A percentile compares a stretch with the other conserved stretches of the same genome.
Conservation (phyloP, 2,113 vertebrate species). For the Tetrao urogallus region DNA sequence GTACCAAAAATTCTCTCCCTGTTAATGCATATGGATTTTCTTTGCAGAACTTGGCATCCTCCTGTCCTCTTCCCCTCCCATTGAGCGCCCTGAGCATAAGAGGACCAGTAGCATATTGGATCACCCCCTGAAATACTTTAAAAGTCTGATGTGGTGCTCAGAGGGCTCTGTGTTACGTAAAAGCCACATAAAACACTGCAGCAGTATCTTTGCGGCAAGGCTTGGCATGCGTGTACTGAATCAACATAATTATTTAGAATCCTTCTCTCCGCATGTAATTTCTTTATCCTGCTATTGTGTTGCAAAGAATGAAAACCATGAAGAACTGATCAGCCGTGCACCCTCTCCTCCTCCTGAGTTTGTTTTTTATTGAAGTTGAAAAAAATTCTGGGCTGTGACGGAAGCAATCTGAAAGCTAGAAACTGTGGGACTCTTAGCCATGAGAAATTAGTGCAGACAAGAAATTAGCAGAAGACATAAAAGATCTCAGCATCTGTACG, state of each 20-base stretch:
- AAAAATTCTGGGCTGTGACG: background rate
- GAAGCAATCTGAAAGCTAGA: background rate
- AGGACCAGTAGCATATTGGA: background rate
- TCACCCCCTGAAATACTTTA: background rate
- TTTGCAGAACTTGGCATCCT: background rate
- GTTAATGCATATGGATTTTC: background rate
- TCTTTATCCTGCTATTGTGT: slow-evolving; percentile 33
- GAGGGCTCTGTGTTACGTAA: background rate
- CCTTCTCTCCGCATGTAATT: background rate
- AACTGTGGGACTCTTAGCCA: background rate
- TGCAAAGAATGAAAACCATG: slow-evolving; percentile 41
- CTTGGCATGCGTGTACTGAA: slow-evolving; percentile 26
- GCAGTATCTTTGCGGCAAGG: background rate
- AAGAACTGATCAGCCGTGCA: background rate
- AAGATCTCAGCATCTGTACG: background rate
- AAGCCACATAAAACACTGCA: slow-evolving; percentile 55
- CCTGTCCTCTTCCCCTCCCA: background rate
- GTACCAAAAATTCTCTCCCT: background rate
- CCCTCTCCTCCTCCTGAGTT: background rate
- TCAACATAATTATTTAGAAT: slow-evolving; percentile 40
- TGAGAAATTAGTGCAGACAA: background rate
- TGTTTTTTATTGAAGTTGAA: background rate
- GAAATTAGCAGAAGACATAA: background rate
- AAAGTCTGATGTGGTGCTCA: background rate
- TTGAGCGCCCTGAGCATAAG: background rate